These are phyloP conservation scores for Panopea generosa DNA, from an alignment of 2,888 invertebrate species.

Conservation along the genomic window DNA sequence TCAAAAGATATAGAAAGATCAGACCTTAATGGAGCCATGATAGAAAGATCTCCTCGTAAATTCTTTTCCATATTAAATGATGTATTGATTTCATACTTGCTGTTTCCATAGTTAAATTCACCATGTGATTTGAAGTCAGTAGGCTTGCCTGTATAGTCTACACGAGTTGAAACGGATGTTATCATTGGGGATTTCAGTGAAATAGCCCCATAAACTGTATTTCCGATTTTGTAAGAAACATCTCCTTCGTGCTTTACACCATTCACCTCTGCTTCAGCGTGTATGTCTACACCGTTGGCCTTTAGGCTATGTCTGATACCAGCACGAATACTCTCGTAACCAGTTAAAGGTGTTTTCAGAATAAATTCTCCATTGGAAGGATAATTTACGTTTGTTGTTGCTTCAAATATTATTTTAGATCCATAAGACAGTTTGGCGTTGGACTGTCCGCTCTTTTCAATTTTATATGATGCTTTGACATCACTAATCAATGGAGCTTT, in stretches of 20 bases:
- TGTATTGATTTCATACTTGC: not conserved
- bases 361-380: not conserved
- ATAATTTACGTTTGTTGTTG: not conserved
- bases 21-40: too few species aligned
- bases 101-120: not conserved
- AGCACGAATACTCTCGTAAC: slow-evolving; percentile 18
- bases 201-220: not conserved
- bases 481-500: not conserved
- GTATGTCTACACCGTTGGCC: slow-evolving; percentile 15
- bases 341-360: slow-evolving; percentile 25
- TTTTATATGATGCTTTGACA: not conserved
- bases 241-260: slow-evolving; percentile 5
- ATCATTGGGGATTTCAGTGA: not conserved
- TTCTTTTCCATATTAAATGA: not conserved
- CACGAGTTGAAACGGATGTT: slow-evolving; percentile 3
- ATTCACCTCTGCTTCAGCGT: not conserved
- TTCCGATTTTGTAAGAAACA: not conserved
- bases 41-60: too few species aligned
- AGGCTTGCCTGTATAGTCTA: too few species aligned
- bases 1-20: too few species aligned
- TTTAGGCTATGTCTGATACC: not conserved
- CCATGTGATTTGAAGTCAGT: not conserved
- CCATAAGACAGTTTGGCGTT: not conserved
- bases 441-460: not conserved
- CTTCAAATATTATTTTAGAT: not conserved